Percentiles rank a stretch among this genome's conserved stretches.
Evolutionary conservation across 2,113 vertebrate species (phyloP).

Genomic region (Megatriorchis doriae): DNA sequence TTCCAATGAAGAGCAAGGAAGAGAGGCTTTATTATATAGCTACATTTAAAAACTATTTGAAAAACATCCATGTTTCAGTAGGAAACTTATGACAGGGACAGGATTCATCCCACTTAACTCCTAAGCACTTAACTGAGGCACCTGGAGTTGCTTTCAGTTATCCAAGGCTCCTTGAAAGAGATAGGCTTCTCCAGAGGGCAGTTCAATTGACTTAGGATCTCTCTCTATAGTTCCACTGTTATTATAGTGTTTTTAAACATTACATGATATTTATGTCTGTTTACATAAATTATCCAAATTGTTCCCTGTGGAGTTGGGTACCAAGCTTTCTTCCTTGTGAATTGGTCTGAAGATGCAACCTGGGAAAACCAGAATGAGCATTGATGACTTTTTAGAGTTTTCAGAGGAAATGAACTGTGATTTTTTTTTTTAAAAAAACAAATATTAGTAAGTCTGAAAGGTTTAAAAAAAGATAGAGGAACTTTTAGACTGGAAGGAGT

Average conservation of each 20-base stretch:
- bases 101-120: not conserved
- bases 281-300: conserved; percentile 15
- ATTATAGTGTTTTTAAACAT: not conserved
- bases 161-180: not conserved
- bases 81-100: not conserved
- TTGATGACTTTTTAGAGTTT: not conserved
- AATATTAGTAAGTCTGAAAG: not conserved
- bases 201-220: not conserved
- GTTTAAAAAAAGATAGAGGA: not conserved
- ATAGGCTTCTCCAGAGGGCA: not conserved
- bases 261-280: not conserved
- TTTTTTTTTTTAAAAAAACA: not conserved
- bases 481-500: not conserved
- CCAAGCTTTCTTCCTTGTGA: not conserved
- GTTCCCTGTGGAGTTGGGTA: not conserved
- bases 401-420: not conserved
- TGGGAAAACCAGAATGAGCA: not conserved
- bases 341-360: not conserved
- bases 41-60: not conserved
- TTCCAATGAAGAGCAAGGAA: not conserved
- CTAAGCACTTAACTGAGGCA: not conserved
- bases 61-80: not conserved
- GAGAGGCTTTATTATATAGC: not conserved
- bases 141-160: not conserved
- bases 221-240: not conserved